Base-by-base conservation (phyloP, 2,113 vertebrate genomes). In the Coreoperca whiteheadi region DNA sequence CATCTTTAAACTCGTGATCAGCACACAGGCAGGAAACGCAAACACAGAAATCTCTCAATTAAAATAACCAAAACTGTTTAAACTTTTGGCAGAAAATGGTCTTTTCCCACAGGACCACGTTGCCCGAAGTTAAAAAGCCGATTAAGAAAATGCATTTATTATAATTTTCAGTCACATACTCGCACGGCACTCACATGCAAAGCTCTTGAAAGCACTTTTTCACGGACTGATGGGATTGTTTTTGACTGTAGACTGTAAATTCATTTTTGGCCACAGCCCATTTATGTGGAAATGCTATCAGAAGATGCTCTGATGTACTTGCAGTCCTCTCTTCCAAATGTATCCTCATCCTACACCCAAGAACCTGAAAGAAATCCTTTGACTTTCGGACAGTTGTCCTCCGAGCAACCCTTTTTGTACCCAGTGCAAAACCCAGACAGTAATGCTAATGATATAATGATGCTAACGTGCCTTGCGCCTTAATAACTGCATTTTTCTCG, bases 401-500 rank as follows among this genome's bases (percentile, higher is more conserved):
- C 69, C 4, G 18, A 37, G 28, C 25, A 48, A 15, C 59, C 48
- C 21, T 25, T 50, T 28, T 39, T 20, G 25, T 46, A 23, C n/a
- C n/a, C 16, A 54, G 57, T 64, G 59, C 25, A 80, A 51, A 60
- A 25, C 28, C 10, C 8, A 69, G 57, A n/a, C n/a, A 77, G 51
- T 73, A 65, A 66, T 66, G 28, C 37, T 39, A 9, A 78, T 20
- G 65, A n/a, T 48, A 48, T 34, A n/a, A 48, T 59, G 30, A 16
- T 65, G 70, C 30, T 39, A 41, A 48, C 23, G 16, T 12, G 74
- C 63, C 51, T 46, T 12, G 16, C 60, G 54, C 75, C 12, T 59
- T 8, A 46, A 37, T 37, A 25, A 37, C 43, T 59, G 6, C 37
- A 8, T 25, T 57, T 59, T 50, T 23, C 66, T 7, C 56, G n/a